These are phyloP conservation scores for Isurus oxyrinchus DNA, from an alignment of 2,113 vertebrate genomes.

Conservation along the genomic window DNA sequence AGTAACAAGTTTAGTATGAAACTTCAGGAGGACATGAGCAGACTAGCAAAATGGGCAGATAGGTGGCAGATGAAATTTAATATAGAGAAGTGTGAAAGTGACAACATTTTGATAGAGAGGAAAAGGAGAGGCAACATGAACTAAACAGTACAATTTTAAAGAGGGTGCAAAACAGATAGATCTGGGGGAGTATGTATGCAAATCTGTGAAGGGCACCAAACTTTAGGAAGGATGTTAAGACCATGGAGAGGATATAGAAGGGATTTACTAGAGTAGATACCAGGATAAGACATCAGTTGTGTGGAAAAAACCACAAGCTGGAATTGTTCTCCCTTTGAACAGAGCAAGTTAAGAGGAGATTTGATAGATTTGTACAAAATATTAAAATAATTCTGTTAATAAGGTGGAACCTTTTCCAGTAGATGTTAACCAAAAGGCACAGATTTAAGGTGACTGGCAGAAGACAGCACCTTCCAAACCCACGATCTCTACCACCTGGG, in stretches of 20 bases:
- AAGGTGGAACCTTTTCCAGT: no score
- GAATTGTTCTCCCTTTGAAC: no score
- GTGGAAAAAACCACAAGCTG: neutral
- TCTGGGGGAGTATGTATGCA: neutral
- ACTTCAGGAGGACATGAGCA: neutral
- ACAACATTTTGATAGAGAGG: neutral
- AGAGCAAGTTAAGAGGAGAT: no score
- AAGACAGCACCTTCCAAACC: neutral
- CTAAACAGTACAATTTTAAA: neutral
- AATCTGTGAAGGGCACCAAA: neutral
- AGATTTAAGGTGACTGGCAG: neutral
- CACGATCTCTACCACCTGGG: no score
- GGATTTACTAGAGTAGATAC: no score
- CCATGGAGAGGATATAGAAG: no score
- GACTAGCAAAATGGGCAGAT: neutral
- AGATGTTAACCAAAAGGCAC: neutral
- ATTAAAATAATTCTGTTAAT: neutral
- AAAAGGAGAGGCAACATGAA: neutral
- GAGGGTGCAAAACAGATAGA: neutral
- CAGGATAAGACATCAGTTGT: no score
- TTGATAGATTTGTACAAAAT: neutral
- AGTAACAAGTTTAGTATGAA: neutral
- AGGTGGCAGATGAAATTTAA: neutral
- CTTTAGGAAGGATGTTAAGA: no score
- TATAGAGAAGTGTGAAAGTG: neutral